Evolutionary conservation across 2,797 vertebrate species (phyloP), one percentile per base, ranked within the genome.

Genomic region (Eospalax fontanierii): DNA sequence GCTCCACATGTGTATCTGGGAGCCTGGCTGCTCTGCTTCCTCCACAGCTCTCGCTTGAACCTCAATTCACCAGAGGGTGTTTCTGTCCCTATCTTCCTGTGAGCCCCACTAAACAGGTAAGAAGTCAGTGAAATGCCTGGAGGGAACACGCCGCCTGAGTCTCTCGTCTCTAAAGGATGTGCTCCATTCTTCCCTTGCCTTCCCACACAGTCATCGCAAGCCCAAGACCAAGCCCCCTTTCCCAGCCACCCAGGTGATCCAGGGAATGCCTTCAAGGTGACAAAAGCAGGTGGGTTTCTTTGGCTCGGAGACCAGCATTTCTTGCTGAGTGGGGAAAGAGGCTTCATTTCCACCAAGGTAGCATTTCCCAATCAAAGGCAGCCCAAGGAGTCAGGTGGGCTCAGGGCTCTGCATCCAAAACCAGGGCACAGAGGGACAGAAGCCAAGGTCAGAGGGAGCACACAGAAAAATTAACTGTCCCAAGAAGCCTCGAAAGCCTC

Each of bases 1-100:
- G 3, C 9, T 19, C 43, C 10, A 40, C 9, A 2, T n/a, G 2
- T 19, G 9, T 5, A 71, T 57, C 63, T 6, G 11, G 0, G 14
- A 18, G 24, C 33, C 90, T 54, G 68, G 18, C 15, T 38, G 3
- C n/a, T 7, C 18, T 73, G 6, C n/a, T 59, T 26, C 40, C 30
- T 33, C 15, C 5, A 38, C 38, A 2, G 0, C 59, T 30, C 63
- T 19, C 12, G 2, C 30, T 40, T 40, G 7, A 28, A 11, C 33
- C 38, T 28, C 21, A 35, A 38, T 28, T 33, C 18, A 24, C 85
- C 33, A 8, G 54, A 24, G n/a, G n/a, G 18, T 19, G 0, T 28
- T 15, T 78, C 57, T 74, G 28, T 26, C 40, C 57, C 66, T 43
- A 2, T 40, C 3, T 14, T 33, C 61, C 22, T 14, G 2, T 26